Evolutionary conservation across 2,888 invertebrate genomes (phyloP).

Genomic region (Limnephilus marmoratus): DNA sequence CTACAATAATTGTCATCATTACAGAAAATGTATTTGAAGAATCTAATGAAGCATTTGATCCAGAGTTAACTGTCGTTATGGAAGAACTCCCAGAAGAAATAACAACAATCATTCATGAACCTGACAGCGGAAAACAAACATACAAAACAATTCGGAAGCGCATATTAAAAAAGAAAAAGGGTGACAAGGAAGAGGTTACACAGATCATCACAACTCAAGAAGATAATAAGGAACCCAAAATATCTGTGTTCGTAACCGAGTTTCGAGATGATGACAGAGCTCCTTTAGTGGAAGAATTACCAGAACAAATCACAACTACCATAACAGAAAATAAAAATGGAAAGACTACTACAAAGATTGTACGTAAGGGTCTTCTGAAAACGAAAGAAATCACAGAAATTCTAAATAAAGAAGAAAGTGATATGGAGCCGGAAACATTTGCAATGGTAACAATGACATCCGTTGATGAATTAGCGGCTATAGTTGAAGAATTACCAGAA

Average conservation of each 20-base stretch:
- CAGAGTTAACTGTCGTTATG: constrained; percentile 69
- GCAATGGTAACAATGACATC: constrained; percentile 62
- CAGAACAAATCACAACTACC: constrained; percentile 66
- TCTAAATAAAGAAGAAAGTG: constrained; percentile 67
- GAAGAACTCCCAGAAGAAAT: constrained; percentile 59
- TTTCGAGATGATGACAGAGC: constrained; percentile 68
- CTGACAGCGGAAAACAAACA: constrained; percentile 65
- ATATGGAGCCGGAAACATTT: constrained; percentile 68
- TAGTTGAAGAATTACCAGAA: constrained; percentile 71
- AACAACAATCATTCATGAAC: constrained; percentile 5
- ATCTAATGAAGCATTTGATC: constrained; percentile 39
- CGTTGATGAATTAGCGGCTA: neutral
- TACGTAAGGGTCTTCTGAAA: constrained; percentile 67
- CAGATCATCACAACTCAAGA: constrained; percentile 69
- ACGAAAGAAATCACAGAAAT: constrained; percentile 43
- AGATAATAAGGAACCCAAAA: constrained; percentile 63
- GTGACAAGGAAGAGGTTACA: constrained; percentile 69
- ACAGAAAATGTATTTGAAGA: constrained; percentile 57
- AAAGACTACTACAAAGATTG: constrained; percentile 67
- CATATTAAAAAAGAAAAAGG: constrained; percentile 68
- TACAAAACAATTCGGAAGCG: constrained; percentile 68
- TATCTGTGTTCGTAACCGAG: constrained; percentile 63
- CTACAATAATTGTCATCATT: constrained; percentile 67
- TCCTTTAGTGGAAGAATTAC: constrained; percentile 55
- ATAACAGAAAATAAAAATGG: constrained; percentile 17